phyloP scores from a whole-genome alignment of 30 jellyfish, hydroid and myxozoan species.

The Sanderia malayensis region DNA sequence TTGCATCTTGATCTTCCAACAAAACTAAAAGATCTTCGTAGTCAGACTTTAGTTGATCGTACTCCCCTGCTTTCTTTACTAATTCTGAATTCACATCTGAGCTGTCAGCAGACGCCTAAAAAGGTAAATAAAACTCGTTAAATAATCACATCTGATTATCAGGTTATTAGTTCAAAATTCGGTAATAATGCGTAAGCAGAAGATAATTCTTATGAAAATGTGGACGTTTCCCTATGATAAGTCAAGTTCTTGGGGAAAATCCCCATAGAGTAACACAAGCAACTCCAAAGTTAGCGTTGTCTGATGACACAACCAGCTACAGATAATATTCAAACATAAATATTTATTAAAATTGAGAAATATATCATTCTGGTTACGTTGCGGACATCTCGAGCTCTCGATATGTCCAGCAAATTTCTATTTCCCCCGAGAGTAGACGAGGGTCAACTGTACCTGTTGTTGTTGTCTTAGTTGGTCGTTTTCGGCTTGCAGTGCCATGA shows the following conservation, averaged over 20 bases:
- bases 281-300: neutral
- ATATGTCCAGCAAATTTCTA: neutral
- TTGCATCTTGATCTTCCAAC: slow-evolving; percentile 90
- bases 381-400: neutral
- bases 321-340: too few species aligned
- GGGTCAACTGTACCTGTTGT: slow-evolving; percentile 8
- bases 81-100: slow-evolving; percentile 10
- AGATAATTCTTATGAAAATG: too few species aligned
- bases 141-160: too few species aligned
- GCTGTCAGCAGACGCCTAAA: slow-evolving; percentile 7
- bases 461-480: slow-evolving; percentile 36
- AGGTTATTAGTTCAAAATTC: too few species aligned
- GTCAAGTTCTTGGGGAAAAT: too few species aligned
- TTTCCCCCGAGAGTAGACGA: neutral
- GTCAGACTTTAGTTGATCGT: slow-evolving; percentile 75
- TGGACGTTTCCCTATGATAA: too few species aligned
- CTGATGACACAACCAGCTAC: neutral
- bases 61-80: slow-evolving; percentile 27
- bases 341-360: too few species aligned
- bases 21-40: slow-evolving; percentile 87
- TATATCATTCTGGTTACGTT: neutral
- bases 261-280: neutral
- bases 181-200: too few species aligned
- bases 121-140: slow-evolving; percentile 1
- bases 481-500: slow-evolving; percentile 45